Conservation (phyloP, 64 coral and sea anemone species). For the Stylophora pistillata region DNA sequence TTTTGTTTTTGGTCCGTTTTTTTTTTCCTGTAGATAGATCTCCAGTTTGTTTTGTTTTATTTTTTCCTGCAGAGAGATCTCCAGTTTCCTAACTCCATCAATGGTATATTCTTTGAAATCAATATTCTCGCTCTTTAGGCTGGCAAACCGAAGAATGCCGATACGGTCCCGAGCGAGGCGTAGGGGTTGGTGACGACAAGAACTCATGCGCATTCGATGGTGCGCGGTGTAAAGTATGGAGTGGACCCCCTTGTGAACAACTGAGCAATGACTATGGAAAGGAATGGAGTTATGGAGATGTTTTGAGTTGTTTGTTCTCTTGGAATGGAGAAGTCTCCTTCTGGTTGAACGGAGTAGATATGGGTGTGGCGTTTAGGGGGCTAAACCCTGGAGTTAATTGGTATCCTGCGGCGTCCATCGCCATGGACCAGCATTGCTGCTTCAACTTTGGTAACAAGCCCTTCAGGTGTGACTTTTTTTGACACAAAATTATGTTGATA, state of each 20-base stretch:
- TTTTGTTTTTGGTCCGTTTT: no score
- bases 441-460: constrained; percentile 95
- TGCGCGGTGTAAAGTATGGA: constrained; percentile 94
- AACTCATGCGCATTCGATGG: constrained; percentile 95
- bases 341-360: constrained; percentile 85
- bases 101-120: no score
- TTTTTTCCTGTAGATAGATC: no score
- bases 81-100: no score
- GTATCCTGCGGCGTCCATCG: constrained; percentile 91
- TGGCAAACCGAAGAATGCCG: constrained; percentile 96
- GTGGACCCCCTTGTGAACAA: constrained; percentile 73
- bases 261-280: constrained; percentile 91
- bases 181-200: constrained; percentile 91
- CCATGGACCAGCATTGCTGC: constrained; percentile 94
- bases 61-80: no score
- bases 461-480: constrained; percentile 62
- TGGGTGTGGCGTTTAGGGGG: constrained; percentile 79
- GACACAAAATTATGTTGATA: neutral
- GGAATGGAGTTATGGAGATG: constrained; percentile 80
- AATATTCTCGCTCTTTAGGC: constrained; percentile 30
- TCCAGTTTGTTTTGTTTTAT: no score
- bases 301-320: constrained; percentile 87
- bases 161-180: constrained; percentile 93
- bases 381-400: constrained; percentile 70
- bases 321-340: constrained; percentile 91